A percentile compares a stretch with the other conserved stretches of the same genome.
Conservation (phyloP, 92 coral and sea anemone genomes). For the Palythoa heliodiscus region DNA sequence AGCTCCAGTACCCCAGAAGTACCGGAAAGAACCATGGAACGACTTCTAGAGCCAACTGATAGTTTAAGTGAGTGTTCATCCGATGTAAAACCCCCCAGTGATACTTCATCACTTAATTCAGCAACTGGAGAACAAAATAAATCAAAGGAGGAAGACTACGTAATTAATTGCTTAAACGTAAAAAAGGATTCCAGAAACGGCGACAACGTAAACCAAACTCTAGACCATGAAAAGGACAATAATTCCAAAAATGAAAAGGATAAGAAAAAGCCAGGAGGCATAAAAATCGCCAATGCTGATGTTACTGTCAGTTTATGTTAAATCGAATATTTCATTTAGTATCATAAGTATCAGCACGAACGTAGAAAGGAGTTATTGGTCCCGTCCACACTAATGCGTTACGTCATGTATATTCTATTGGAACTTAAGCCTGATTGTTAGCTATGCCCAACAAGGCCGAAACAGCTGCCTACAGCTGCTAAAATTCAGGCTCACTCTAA, state of each 20-base stretch:
- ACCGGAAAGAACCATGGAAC: conserved; percentile 7
- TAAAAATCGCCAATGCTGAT: background rate
- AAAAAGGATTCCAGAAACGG: background rate
- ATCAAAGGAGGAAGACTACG: conserved; percentile 2
- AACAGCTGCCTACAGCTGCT: no score
- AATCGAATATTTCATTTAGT: no score
- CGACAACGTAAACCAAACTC: background rate
- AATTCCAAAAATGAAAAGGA: background rate
- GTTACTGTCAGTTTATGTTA: background rate
- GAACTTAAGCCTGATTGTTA: no score
- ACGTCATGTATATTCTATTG: no score
- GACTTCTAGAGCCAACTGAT: background rate
- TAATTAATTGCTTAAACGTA: no score
- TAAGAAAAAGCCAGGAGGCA: background rate
- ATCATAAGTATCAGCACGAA: no score
- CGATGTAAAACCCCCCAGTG: background rate
- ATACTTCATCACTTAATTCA: background rate
- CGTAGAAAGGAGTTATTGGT: no score
- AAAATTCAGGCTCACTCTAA: no score
- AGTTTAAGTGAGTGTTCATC: background rate
- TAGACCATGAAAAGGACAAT: background rate
- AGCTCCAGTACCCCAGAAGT: conserved; percentile 14
- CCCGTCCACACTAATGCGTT: no score
- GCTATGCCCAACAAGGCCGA: no score
- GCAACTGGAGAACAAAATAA: background rate